Conservation (phyloP, 1,140 invertebrate genomes). For the Hyphantria cunea region DNA sequence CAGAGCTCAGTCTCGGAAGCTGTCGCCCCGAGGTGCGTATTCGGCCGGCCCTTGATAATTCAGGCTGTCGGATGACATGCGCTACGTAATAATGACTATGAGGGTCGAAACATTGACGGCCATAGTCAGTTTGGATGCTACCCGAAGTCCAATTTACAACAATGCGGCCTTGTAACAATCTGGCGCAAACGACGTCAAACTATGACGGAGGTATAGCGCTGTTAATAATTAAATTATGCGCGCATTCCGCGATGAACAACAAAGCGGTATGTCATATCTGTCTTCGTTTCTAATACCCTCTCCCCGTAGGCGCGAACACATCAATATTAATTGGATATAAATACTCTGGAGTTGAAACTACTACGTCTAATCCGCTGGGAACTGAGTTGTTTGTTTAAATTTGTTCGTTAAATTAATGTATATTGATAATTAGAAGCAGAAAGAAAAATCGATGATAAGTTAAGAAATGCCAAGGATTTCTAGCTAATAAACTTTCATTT, state of each 20-base stretch:
- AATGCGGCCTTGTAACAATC: slow-evolving; percentile 37
- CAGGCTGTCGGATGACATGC: slow-evolving; percentile 50
- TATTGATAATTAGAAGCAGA: no score
- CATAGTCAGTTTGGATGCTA: slow-evolving; percentile 32
- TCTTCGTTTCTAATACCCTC: slow-evolving; percentile 6
- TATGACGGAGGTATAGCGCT: slow-evolving; percentile 39
- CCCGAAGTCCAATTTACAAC: slow-evolving; percentile 40
- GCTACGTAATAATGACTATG: slow-evolving; percentile 54
- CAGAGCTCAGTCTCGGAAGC: slow-evolving; percentile 45
- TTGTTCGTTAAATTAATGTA: no score
- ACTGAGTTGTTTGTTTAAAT: background rate
- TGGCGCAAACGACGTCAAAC: slow-evolving; percentile 30
- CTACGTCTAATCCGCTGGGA: background rate
- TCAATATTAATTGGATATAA: slow-evolving; percentile 26
- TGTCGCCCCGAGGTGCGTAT: slow-evolving; percentile 38
- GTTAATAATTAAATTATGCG: slow-evolving; percentile 49
- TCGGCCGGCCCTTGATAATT: slow-evolving; percentile 49
- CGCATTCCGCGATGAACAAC: slow-evolving; percentile 29
- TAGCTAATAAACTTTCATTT: no score
- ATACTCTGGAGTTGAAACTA: slow-evolving; percentile 10
- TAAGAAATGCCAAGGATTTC: no score
- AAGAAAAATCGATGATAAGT: no score
- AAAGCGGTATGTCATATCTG: slow-evolving; percentile 15
- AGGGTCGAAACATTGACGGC: slow-evolving; percentile 38
- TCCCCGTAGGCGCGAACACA: slow-evolving; percentile 4